Base-by-base conservation (phyloP, 1,140 invertebrate genomes). In the Drosophila lini region DNA sequence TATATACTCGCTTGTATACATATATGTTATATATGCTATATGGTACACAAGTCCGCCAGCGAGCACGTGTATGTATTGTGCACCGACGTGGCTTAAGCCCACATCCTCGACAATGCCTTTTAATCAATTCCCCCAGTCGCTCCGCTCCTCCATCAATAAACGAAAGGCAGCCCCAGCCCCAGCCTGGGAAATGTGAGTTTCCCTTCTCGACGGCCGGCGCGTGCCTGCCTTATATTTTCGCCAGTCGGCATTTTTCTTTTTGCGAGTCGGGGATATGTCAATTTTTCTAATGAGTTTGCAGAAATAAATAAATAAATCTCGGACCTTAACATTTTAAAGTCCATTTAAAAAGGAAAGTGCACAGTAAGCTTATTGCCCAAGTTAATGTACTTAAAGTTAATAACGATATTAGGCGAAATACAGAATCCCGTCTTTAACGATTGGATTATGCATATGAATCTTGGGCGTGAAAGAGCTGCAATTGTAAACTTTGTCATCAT, bases 71-170 rank as follows among this genome's bases (percentile, higher is more conserved):
- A 56, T 47, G 68, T 58, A 58, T 53, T 71, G 75, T 73, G 64
- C 71, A 61, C 32, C 64, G 75, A 80, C 75, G 82, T 69, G 74
- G 71, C 65, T 65, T 81, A 75, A 63, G 60, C 61, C 61, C 57
- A 65, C 67, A 73, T 53, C 61, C 34, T 50, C 58, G 81, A 84
- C 80, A 88, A 88, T 73, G 77, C 73, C 82, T 89, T 85, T 89
- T 89, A 79, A 89, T 89, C 85, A 89, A 89, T 89, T 89, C 67
- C 78, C 68, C 70, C 61, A 89, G 58, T 62, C 64, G 65, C 47
- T 80, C 64, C 41, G 61, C 65, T 74, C 70, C 45, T 71, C 77
- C 53, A 74, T 89, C 84, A 88, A 83, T 84, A 67, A 83, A 74
- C 55, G 68, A 50, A 32, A 44, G 44, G 41, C 75, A 36, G 58